Evolutionary conservation across 2,113 vertebrate genomes (phyloP).

Genomic region (Furnarius figulus): DNA sequence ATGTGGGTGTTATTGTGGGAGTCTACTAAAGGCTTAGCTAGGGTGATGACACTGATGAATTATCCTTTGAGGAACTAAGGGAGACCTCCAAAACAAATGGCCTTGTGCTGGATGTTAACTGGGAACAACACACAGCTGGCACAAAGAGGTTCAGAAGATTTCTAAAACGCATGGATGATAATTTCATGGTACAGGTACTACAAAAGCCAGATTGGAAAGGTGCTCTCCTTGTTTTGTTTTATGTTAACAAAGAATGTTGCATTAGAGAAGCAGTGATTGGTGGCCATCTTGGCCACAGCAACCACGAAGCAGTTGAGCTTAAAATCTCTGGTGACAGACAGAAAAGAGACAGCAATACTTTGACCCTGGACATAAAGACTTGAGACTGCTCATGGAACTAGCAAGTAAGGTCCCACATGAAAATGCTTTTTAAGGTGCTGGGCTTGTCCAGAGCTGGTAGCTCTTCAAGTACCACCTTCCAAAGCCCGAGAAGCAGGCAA

Average conservation of each 20-base stretch:
- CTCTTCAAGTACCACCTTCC: neutral
- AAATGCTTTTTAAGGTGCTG: neutral
- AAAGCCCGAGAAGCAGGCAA: neutral
- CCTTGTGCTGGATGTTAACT: neutral
- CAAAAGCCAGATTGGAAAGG: neutral
- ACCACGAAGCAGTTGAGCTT: too few relatives aligned
- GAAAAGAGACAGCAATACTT: neutral
- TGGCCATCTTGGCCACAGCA: too few relatives aligned
- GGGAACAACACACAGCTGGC: neutral
- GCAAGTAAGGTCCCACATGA: neutral
- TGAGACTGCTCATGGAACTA: neutral
- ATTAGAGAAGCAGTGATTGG: too few relatives aligned
- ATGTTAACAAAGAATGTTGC: too few relatives aligned
- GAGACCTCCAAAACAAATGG: neutral
- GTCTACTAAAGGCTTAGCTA: neutral
- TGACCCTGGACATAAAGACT: neutral
- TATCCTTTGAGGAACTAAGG: neutral
- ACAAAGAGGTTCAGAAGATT: neutral
- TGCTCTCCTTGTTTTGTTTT: too few relatives aligned
- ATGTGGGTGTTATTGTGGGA: neutral
- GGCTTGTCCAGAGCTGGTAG: neutral
- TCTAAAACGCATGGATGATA: neutral
- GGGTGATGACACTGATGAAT: neutral
- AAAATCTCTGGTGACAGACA: neutral
- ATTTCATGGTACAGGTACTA: neutral